Percentiles rank a stretch among this genome's conserved stretches.
phyloP scores from a whole-genome alignment of 2,797 vertebrate species.

The Oceanodroma leucorhoa region DNA sequence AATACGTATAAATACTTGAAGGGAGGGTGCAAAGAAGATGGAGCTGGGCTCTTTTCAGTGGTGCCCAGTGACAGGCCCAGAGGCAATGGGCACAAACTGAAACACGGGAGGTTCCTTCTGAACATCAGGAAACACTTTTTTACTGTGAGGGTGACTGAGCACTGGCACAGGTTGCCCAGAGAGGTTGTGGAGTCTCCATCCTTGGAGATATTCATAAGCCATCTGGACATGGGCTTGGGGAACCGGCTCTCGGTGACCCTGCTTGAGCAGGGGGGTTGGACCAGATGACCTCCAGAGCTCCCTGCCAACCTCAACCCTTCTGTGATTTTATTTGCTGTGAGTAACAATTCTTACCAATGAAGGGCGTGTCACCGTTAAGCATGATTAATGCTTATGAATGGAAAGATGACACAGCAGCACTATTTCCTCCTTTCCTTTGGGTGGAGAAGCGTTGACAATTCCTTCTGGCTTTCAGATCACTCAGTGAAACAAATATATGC shows the following conservation, averaged over 20 bases:
- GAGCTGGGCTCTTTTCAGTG: background rate
- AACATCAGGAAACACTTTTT: background rate
- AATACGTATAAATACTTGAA: background rate
- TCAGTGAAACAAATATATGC: background rate
- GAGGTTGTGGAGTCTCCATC: background rate
- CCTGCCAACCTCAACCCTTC: background rate
- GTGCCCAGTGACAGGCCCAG: background rate
- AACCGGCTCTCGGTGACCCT: background rate
- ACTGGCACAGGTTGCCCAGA: background rate
- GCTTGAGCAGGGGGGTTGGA: background rate
- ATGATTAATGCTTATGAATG: background rate
- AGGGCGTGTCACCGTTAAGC: background rate
- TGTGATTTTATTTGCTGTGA: background rate
- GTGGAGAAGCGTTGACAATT: background rate
- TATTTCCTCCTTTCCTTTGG: background rate
- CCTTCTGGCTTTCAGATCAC: background rate
- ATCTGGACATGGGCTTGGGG: background rate
- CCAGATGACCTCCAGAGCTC: background rate
- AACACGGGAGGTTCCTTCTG: background rate
- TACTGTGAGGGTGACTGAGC: background rate
- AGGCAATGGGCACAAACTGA: background rate
- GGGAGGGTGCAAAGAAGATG: background rate
- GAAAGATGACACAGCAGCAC: background rate
- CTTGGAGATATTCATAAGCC: background rate
- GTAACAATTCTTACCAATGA: background rate